phyloP scores from a whole-genome alignment of 2,797 vertebrate genomes.

The Caiman crocodilus region DNA sequence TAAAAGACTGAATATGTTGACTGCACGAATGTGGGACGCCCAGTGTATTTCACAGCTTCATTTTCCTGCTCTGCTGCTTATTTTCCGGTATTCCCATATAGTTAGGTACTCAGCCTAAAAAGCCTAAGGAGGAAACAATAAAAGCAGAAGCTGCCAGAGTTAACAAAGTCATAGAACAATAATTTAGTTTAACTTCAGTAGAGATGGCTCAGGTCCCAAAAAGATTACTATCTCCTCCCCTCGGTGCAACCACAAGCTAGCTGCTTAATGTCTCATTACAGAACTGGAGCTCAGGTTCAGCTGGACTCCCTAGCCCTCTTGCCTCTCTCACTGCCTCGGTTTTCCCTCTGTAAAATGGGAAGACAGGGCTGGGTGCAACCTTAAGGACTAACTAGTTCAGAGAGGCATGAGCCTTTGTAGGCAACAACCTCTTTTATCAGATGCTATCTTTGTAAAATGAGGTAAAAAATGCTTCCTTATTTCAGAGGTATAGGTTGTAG shows the following conservation, averaged over 20 bases:
- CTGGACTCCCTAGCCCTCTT: neutral
- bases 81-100: neutral
- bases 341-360: no score
- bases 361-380: no score
- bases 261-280: neutral
- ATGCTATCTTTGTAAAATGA: no score
- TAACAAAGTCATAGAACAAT: neutral
- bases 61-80: slow-evolving; percentile 2
- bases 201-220: neutral
- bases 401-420: no score
- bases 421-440: no score
- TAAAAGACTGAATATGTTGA: neutral
- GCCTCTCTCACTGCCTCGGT: no score
- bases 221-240: neutral
- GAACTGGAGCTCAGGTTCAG: neutral
- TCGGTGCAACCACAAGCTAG: neutral
- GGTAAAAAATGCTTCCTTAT: no score
- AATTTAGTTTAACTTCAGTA: fast-evolving
- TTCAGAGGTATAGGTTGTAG: no score
- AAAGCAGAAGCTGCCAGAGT: neutral
- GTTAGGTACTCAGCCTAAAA: neutral
- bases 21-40: neutral
- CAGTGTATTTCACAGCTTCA: neutral
- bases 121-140: neutral
- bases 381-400: no score